Evolutionary conservation across 1,140 invertebrate species (phyloP), one percentile per base, ranked within the genome.

Genomic region (Sarcophaga bullata): DNA sequence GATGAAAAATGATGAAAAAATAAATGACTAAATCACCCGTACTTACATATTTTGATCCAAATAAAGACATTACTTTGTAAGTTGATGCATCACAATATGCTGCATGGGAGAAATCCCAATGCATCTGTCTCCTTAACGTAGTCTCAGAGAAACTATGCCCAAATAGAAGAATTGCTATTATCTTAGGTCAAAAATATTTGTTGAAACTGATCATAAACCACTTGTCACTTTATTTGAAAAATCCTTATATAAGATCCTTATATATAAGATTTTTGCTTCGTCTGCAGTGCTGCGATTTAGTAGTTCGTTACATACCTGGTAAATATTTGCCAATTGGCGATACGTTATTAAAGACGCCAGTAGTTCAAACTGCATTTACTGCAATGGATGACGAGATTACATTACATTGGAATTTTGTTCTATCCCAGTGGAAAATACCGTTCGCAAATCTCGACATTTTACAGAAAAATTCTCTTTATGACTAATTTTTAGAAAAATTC

Each of bases 241-340:
- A 25, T 2, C 68, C 3, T 25, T 73, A 5, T 81, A 48, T 84
- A 73, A 90, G 91, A 76, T 85, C 91, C 58, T 25, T 73, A 8
- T 17, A 73, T n/a, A n/a, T n/a, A 73, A 10, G 68, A 73, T 73
- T 73, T 25, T 37, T 73, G 68, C 10, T 73, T 8, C 17, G 68
- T 19, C 25, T 73, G 5, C 19, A 25, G 25, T 73, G 3, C 2
- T 73, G 25, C 10, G 19, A 73, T 73, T 25, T 73, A 25, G 25
- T 3, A 10, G 68, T 73, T 6, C n/a, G 17, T 10, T 73, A 73
- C 19, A 73, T 19, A 25, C 68, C 68, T 7, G 58, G 58, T 15
- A 62, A 62, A 4, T 13, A 62, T 62, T 6, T 62, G 58, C 19
- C 6, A 7, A 25, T 73, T 73, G 68, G 25, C 25, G 68, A 73